These are phyloP conservation scores for Chrysolina haemoptera DNA, from an alignment of 2,888 invertebrate species.

Conservation along the genomic window DNA sequence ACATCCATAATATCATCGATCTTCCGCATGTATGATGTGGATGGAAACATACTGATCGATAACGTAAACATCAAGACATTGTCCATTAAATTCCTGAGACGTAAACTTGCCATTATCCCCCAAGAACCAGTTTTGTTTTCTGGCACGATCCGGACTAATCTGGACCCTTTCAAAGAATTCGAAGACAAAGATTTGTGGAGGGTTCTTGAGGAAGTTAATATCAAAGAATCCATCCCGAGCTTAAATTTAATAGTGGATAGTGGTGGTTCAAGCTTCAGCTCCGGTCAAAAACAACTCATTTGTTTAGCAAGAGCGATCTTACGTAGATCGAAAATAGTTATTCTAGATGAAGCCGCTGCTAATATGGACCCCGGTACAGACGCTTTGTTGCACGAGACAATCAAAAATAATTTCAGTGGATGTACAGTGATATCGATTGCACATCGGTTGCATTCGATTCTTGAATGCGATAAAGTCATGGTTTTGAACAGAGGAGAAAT, in stretches of 20 bases:
- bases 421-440: conserved; percentile 73
- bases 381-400: conserved; percentile 78
- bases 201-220: conserved; percentile 62
- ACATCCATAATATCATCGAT: conserved; percentile 83
- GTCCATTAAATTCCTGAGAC: conserved; percentile 81
- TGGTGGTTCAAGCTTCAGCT: conserved; percentile 46
- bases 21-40: conserved; percentile 83
- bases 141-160: conserved; percentile 71
- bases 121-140: conserved; percentile 90
- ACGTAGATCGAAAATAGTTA: conserved; percentile 69
- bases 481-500: conserved; percentile 71
- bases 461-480: conserved; percentile 72
- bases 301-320: conserved; percentile 73
- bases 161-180: conserved; percentile 56
- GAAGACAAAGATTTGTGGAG: conserved; percentile 55
- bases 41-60: conserved; percentile 88
- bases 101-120: conserved; percentile 86
- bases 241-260: conserved; percentile 67
- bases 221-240: conserved; percentile 72
- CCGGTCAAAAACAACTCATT: conserved; percentile 71
- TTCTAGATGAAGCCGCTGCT: conserved; percentile 76
- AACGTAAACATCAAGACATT: conserved; percentile 78
- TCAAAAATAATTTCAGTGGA: conserved; percentile 70
- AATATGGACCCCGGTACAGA: conserved; percentile 89
- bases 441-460: conserved; percentile 69